Base-by-base conservation (phyloP, 2,797 vertebrate genomes). In the Pipistrellus nathusii region DNA sequence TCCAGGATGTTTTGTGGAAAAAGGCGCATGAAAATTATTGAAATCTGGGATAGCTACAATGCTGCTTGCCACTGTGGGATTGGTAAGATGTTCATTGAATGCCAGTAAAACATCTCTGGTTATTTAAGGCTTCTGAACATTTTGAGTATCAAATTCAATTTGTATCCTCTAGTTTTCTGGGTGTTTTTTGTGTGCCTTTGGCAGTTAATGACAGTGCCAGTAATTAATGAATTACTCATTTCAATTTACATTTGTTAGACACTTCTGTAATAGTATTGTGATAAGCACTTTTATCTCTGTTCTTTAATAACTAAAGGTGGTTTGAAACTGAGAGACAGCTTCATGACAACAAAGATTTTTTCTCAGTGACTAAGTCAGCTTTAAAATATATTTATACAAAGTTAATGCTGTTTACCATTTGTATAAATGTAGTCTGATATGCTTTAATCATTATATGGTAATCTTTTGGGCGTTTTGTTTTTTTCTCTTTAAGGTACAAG, bases 401-500 rank as follows among this genome's bases (percentile, higher is more conserved):
- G 38, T 85, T 96, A 59, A 46, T 82, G 73, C 30, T 90, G 0
- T 23, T 89, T 35, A 82, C n/a, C 5, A 23, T 93, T 57, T 55
- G 75, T 97, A n/a, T 14, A 81, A 76, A 77, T 53, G n/a, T 41
- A n/a, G 35, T 18, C 5, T 64, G 12, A 0, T 80, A 35, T n/a
- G n/a, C 75, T 85, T 89, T 69, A 73, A 21, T 69, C 8, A n/a
- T 75, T 53, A 57, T n/a, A 44, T 0, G 51, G 0, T 87, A 41
- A 41, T 81, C 20, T 6, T 27, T 95, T 71, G 95, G 25, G 80
- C 82, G 91, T 96, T 95, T 57, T 96, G 62, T 68, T 59, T 59
- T 59, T 21, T 64, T 23, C 1, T 35, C 95, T 87, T 78, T n/a
- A 90, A 99, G 99, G 99, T 48, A 99, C 99, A 1, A 99, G 99